Percentiles rank a stretch among this genome's conserved stretches.
Evolutionary conservation across 2,888 invertebrate species (phyloP).

Genomic region (Automeris io): DNA sequence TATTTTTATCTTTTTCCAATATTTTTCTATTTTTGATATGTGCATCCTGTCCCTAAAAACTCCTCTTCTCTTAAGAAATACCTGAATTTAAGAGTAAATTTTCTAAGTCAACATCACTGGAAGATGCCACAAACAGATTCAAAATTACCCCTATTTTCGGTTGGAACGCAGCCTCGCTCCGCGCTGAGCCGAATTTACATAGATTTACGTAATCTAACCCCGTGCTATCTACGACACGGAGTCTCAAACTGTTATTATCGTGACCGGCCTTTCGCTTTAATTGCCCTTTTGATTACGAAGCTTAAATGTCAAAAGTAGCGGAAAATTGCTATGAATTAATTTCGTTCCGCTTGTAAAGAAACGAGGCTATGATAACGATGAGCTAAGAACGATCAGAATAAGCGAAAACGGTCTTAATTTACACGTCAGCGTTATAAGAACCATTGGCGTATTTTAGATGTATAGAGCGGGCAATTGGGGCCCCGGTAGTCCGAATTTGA

Average conservation of each 20-base stretch:
- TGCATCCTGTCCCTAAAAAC: too few relatives aligned
- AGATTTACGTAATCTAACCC: slow-evolving; percentile 50
- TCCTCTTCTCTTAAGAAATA: too few relatives aligned
- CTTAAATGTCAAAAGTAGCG: slow-evolving; percentile 24
- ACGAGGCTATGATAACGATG: slow-evolving; percentile 3
- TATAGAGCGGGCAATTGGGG: too few relatives aligned
- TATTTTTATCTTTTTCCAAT: too few relatives aligned
- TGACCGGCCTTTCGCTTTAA: slow-evolving; percentile 39
- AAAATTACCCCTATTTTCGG: slow-evolving; percentile 39
- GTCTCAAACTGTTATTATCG: slow-evolving; percentile 41
- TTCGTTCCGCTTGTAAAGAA: slow-evolving; percentile 12
- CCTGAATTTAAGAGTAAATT: slow-evolving; percentile 2
- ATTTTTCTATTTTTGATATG: too few relatives aligned
- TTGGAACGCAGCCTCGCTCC: slow-evolving; percentile 18
- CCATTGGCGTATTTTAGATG: too few relatives aligned
- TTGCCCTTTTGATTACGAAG: slow-evolving; percentile 35
- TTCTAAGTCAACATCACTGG: slow-evolving; percentile 1
- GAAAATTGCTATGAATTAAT: slow-evolving; percentile 24
- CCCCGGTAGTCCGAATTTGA: too few relatives aligned
- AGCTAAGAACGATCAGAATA: slow-evolving; percentile 2
- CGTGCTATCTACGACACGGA: slow-evolving; percentile 33
- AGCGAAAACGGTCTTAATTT: slow-evolving; percentile 3
- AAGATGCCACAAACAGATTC: slow-evolving; percentile 28
- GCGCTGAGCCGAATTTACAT: slow-evolving; percentile 50
- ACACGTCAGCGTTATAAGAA: background rate